phyloP scores from a whole-genome alignment of 2,888 invertebrate genomes.

The Coelopa pilipes region DNA sequence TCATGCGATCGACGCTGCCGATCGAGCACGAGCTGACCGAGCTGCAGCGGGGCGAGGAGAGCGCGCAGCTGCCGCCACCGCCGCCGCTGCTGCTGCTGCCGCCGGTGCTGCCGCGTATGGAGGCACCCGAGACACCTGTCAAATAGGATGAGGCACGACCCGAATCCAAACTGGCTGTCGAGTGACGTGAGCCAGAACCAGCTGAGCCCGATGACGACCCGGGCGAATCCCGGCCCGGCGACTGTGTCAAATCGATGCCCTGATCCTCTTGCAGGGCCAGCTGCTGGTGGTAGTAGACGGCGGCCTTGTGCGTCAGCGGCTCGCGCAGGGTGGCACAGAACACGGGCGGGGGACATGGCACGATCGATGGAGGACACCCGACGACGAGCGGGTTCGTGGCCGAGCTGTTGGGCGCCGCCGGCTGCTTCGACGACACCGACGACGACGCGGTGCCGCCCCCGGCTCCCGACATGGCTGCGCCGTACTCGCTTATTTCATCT shows the following conservation, averaged over 20 bases:
- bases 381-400: conserved; percentile 57
- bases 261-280: conserved; percentile 86
- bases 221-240: conserved; percentile 93
- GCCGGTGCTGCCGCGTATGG: conserved; percentile 61
- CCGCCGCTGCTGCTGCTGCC: conserved; percentile 52
- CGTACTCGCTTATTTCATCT: conserved; percentile 74
- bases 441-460: conserved; percentile 35
- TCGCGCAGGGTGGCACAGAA: conserved; percentile 71
- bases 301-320: conserved; percentile 79
- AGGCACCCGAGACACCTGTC: conserved; percentile 66
- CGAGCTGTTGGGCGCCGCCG: conserved; percentile 71
- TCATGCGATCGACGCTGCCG: conserved; percentile 76
- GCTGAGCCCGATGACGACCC: conserved; percentile 89
- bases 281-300: conserved; percentile 84
- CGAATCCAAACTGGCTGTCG: conserved; percentile 86
- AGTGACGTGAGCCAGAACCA: conserved; percentile 88
- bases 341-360: conserved; percentile 75
- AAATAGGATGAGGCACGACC: conserved; percentile 88
- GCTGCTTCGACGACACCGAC: conserved; percentile 34
- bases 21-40: conserved; percentile 81
- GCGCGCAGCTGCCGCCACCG: conserved; percentile 60
- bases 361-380: conserved; percentile 54
- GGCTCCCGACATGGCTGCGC: conserved; percentile 48
- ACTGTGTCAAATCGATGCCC: conserved; percentile 90
- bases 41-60: conserved; percentile 76